These are phyloP conservation scores for Basileuterus tristriatus DNA, from an alignment of 2,797 vertebrate genomes.

Conservation along the genomic window DNA sequence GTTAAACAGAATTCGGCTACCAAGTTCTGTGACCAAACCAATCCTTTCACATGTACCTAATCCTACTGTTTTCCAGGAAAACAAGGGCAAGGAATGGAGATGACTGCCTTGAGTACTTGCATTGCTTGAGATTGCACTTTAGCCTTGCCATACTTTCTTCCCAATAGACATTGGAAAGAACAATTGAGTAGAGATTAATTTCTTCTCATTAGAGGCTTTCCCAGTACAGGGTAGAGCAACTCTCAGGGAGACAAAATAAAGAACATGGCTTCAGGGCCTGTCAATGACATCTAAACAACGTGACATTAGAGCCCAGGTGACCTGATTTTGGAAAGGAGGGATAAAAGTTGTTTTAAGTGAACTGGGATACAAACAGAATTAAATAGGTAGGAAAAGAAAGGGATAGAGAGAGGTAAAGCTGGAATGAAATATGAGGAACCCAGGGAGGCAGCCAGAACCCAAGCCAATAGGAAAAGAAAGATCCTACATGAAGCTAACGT, in stretches of 20 bases:
- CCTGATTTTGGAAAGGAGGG: neutral
- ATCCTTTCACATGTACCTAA: neutral
- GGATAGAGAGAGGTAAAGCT: neutral
- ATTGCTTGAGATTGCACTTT: neutral
- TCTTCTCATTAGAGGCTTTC: neutral
- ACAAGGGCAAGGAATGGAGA: neutral
- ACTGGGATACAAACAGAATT: neutral
- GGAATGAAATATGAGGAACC: neutral
- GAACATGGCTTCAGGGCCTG: neutral
- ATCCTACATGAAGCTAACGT: neutral
- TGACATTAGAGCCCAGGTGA: neutral
- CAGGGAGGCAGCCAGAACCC: neutral
- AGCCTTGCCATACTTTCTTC: neutral
- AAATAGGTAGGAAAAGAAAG: neutral
- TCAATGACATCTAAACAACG: neutral
- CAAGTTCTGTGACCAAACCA: neutral
- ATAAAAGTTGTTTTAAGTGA: neutral
- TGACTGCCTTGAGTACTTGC: accelerated
- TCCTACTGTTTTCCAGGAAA: neutral
- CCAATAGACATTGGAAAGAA: neutral
- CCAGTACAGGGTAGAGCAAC: neutral
- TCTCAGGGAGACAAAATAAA: neutral
- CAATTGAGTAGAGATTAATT: neutral
- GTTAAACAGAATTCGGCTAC: neutral
- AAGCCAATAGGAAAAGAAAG: neutral